Base-by-base conservation (phyloP, 2,797 vertebrate species). In the Anabacerthia variegaticeps region DNA sequence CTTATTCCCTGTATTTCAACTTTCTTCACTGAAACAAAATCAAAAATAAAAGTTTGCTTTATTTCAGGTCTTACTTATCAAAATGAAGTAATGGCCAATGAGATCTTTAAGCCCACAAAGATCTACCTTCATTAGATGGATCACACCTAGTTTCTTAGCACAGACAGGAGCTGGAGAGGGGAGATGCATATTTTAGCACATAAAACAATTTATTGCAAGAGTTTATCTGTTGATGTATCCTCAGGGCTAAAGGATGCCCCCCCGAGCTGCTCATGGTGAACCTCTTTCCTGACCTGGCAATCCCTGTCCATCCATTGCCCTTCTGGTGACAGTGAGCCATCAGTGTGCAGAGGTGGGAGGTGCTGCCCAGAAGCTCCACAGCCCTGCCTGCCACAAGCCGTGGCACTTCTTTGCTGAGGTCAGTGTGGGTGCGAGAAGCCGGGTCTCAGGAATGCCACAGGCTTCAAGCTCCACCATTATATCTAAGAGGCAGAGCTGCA, bases 391-490 rank as follows among this genome's bases (percentile, higher is more conserved):
- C 44, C 58, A 54, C 26, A 43, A 69, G 37, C 74, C 9, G 1
- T 16, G 62, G 37, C 0, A 5, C 32, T 59, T 62, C 30, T 28
- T 37, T 1, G 0, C 30, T 8, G 49, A 59, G 54, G 36, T 21
- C 79, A 32, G 17, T 3, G 18, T 59, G 71, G 54, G 6, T 8
- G 8, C 23, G 55, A 61, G 59, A 17, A 61, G 37, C 41, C 0
- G 0, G 41, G 49, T 55, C 44, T 61, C n/a, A 43, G 54, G 62
- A 79, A 36, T 27, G 44, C 54, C 2, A 2, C 0, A 2, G 12
- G 26, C 56, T 82, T 37, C 46, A 14, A 58, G 52, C 16, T 52
- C 39, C 71, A 34, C 48, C 10, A 2, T 23, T 24, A 1, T 3
- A 3, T n/a, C 34, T 34, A 27, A 24, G 36, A 32, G 39, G 56